Evolutionary conservation across 2,113 vertebrate genomes (phyloP).

Genomic region (Euleptes europaea): DNA sequence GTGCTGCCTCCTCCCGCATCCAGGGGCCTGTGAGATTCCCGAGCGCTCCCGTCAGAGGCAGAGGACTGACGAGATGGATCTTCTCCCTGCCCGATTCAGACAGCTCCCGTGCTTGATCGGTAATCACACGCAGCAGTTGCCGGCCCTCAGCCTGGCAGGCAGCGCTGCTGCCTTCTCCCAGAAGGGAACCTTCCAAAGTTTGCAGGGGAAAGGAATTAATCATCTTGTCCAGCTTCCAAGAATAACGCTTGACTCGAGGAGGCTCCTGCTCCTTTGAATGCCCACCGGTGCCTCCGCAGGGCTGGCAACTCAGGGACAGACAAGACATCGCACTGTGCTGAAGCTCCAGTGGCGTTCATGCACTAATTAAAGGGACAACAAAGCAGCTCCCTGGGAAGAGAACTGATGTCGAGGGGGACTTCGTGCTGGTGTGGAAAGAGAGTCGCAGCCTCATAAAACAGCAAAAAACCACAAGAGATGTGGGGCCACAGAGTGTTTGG

Average conservation of each 20-base stretch:
- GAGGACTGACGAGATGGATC: not conserved
- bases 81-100: not conserved
- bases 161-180: too few species aligned
- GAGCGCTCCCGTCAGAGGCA: too few species aligned
- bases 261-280: too few species aligned
- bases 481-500: too few species aligned
- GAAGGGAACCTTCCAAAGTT: not conserved
- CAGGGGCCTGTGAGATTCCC: too few species aligned
- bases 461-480: not conserved
- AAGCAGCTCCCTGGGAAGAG: slow-evolving; percentile 1
- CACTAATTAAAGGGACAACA: slow-evolving; percentile 37
- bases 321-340: too few species aligned
- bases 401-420: not conserved
- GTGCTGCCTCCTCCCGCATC: too few species aligned
- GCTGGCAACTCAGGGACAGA: not conserved
- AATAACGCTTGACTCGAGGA: not conserved
- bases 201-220: not conserved
- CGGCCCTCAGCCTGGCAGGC: not conserved
- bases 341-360: not conserved
- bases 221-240: not conserved
- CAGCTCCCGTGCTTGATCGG: not conserved
- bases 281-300: not conserved
- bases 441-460: not conserved
- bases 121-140: not conserved
- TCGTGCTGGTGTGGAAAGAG: not conserved